These are phyloP conservation scores for Cephalophus harveyi DNA, from an alignment of 2,113 vertebrate genomes.

Conservation along the genomic window DNA sequence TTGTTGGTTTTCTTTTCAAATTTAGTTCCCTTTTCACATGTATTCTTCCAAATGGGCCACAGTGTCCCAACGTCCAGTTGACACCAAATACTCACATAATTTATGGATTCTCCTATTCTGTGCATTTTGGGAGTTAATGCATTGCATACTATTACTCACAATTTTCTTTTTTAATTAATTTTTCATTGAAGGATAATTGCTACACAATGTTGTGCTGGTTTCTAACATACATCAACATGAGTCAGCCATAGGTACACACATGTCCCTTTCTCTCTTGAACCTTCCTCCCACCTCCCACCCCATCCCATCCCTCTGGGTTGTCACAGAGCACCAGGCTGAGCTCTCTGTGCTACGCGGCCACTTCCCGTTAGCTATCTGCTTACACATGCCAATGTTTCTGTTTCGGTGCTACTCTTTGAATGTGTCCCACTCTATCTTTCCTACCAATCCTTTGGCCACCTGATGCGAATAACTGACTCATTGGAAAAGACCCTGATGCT, in stretches of 20 bases:
- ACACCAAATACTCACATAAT: background rate
- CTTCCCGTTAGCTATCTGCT: background rate
- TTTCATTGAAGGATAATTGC: background rate
- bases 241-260: background rate
- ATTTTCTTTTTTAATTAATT: background rate
- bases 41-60: background rate
- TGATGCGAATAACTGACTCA: background rate
- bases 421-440: background rate
- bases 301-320: background rate
- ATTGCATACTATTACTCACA: background rate
- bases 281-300: background rate
- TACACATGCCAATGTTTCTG: background rate
- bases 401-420: background rate
- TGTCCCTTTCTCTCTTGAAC: background rate
- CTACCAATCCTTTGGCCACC: background rate
- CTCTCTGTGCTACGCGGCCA: background rate
- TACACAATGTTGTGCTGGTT: rapidly evolving
- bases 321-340: background rate
- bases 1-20: background rate
- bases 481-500: background rate
- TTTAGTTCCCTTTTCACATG: background rate
- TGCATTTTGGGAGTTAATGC: background rate
- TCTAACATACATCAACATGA: background rate
- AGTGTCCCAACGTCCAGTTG: too few relatives aligned
- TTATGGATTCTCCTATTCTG: background rate